Evolutionary conservation across 1,140 invertebrate species (phyloP).

Genomic region (Chlorops oryzae): DNA sequence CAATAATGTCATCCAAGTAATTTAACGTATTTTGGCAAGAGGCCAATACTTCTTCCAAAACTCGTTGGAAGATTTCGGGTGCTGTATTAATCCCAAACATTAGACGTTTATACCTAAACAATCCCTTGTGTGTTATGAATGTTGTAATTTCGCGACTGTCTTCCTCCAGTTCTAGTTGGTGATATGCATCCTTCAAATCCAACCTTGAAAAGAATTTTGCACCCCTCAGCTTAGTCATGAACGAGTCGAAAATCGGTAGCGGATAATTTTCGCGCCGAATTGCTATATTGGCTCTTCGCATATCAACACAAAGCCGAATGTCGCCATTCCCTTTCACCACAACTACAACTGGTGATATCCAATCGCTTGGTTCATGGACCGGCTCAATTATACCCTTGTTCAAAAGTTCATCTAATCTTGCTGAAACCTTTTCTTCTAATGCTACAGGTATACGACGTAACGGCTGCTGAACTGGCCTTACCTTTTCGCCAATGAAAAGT

Average conservation of each 20-base stretch:
- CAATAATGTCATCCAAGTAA: conserved; percentile 13
- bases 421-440: too few species aligned
- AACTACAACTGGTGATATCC: conserved; percentile 1
- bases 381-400: too few species aligned
- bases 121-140: conserved; percentile 20
- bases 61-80: conserved; percentile 22
- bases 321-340: conserved; percentile 9
- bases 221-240: conserved; percentile 7
- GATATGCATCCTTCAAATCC: conserved; percentile 25
- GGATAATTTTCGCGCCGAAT: conserved; percentile 1
- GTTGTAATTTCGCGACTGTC: conserved; percentile 19
- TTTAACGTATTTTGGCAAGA: conserved; percentile 1
- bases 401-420: too few species aligned
- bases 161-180: conserved; percentile 32
- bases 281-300: background rate
- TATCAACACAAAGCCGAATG: conserved; percentile 1
- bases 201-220: conserved; percentile 23
- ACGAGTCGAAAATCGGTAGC: conserved; percentile 1
- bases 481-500: too few species aligned
- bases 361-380: too few species aligned
- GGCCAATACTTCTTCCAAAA: conserved; percentile 12
- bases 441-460: too few species aligned
- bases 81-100: conserved; percentile 21
- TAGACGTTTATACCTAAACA: conserved; percentile 22
- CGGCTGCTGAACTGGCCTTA: too few species aligned